These are phyloP conservation scores for Mastigias papua DNA, from an alignment of 30 jellyfish, hydroid and myxozoan genomes.

Conservation along the genomic window DNA sequence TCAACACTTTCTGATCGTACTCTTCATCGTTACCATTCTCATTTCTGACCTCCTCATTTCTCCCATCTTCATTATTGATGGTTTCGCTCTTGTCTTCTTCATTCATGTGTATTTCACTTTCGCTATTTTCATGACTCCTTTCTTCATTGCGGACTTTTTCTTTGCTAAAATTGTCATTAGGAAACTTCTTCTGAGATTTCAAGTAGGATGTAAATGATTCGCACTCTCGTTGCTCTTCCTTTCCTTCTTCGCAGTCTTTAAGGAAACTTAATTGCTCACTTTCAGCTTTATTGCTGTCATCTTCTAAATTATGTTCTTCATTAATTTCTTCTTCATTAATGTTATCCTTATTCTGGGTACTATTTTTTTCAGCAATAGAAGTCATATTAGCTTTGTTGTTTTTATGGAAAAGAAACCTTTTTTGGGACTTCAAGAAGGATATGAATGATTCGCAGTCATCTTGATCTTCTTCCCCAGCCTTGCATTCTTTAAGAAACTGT, in stretches of 20 bases:
- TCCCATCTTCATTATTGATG: not conserved
- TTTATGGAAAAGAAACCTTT: too few species aligned
- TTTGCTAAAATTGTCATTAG: not conserved
- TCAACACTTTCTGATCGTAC: not conserved
- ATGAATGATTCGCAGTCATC: not conserved
- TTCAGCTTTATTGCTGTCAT: not conserved
- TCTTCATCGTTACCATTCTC: not conserved
- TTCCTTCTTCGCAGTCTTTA: not conserved
- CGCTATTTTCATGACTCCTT: not conserved
- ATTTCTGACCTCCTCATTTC: not conserved
- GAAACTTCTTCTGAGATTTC: not conserved
- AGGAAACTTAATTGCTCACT: not conserved
- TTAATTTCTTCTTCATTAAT: not conserved
- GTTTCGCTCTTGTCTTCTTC: not conserved
- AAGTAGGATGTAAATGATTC: not conserved
- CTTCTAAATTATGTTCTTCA: not conserved
- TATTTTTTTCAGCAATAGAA: not conserved
- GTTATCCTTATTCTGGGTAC: not conserved
- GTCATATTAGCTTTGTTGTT: too few species aligned
- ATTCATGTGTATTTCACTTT: not conserved
- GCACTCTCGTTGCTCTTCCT: not conserved
- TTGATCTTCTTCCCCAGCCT: not conserved
- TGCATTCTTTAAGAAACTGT: not conserved
- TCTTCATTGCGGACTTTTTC: too few species aligned
- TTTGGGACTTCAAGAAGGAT: not conserved